phyloP scores from a whole-genome alignment of 2,797 vertebrate species.

The Coracias cyanogaster region DNA sequence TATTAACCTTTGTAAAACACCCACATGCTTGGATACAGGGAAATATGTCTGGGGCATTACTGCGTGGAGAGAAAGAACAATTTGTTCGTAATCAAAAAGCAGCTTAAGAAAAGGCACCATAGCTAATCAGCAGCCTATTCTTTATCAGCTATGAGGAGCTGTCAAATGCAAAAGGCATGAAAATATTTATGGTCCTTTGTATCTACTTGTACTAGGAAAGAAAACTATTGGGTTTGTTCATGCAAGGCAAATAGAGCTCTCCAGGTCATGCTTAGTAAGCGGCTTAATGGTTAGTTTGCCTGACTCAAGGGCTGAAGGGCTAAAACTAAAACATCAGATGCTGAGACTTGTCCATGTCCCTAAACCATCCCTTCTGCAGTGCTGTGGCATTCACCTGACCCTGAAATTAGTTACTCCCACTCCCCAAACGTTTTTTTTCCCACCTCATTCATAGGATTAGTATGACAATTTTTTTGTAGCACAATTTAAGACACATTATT shows the following conservation, averaged over 20 bases:
- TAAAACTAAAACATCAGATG: background rate
- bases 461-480: background rate
- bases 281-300: background rate
- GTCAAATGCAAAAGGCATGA: background rate
- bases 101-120: background rate
- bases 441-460: background rate
- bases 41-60: background rate
- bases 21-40: background rate
- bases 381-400: background rate
- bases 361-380: background rate
- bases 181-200: background rate
- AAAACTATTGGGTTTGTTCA: background rate
- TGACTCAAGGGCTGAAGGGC: background rate
- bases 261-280: background rate
- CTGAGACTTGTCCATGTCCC: background rate
- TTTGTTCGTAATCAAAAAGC: background rate
- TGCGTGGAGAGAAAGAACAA: background rate
- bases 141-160: background rate
- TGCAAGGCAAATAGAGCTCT: background rate
- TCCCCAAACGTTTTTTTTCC: fast-evolving
- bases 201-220: background rate
- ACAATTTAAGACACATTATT: background rate
- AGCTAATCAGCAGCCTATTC: background rate
- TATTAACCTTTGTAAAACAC: conserved; percentile 43
- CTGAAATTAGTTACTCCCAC: background rate